These are phyloP conservation scores for Leptopilina drosophilae DNA, from an alignment of 2,888 invertebrate genomes.

Conservation along the genomic window DNA sequence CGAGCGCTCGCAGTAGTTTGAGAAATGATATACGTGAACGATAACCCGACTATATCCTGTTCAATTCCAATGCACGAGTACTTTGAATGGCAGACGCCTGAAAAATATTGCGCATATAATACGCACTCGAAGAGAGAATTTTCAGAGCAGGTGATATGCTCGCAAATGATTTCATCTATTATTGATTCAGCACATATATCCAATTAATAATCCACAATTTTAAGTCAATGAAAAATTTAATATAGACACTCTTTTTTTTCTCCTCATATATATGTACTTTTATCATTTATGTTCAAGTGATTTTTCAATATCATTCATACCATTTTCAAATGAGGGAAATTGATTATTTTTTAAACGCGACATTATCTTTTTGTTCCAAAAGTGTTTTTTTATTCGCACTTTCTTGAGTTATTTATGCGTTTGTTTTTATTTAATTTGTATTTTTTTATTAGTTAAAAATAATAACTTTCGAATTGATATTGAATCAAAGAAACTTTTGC, in stretches of 20 bases:
- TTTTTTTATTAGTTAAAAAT: too few relatives aligned
- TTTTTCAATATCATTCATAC: neutral
- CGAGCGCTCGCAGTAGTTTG: constrained; percentile 50
- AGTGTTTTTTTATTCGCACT: neutral
- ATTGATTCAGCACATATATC: neutral
- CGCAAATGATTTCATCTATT: constrained; percentile 21
- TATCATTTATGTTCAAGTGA: neutral
- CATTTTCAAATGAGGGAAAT: neutral
- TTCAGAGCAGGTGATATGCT: constrained; percentile 66
- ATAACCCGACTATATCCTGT: constrained; percentile 48
- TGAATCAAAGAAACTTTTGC: too few relatives aligned
- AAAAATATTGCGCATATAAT: constrained; percentile 41
- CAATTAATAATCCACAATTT: constrained; percentile 13
- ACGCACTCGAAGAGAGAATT: constrained; percentile 63
- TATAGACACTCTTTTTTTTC: constrained; percentile 7
- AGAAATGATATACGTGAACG: constrained; percentile 52
- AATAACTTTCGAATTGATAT: too few relatives aligned
- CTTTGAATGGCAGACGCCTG: constrained; percentile 50
- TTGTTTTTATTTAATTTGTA: too few relatives aligned
- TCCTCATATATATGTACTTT: neutral
- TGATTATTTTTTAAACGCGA: neutral
- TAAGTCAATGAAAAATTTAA: constrained; percentile 1
- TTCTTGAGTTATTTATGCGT: neutral
- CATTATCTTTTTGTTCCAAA: too few relatives aligned
- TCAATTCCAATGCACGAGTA: constrained; percentile 53